Evolutionary conservation across 2,888 invertebrate species (phyloP).

Genomic region (Cloeon dipterum): DNA sequence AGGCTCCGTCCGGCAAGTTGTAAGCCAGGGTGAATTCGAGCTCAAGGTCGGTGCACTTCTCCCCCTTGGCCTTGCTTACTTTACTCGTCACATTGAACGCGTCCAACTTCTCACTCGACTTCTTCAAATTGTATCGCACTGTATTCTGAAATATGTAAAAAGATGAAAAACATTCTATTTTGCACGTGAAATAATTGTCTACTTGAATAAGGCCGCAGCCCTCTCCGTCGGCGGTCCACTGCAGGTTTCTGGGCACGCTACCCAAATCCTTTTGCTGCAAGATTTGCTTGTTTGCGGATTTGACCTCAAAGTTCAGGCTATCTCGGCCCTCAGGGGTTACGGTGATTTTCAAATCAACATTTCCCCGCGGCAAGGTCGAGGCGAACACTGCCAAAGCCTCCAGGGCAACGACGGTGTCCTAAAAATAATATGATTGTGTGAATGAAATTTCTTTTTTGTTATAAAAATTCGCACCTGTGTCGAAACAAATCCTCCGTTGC

Average conservation of each 20-base stretch:
- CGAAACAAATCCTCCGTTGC: conserved; percentile 47
- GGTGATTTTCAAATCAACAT: conserved; percentile 21
- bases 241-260: conserved; percentile 20
- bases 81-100: conserved; percentile 24
- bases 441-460: too few species aligned
- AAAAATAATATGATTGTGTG: too few species aligned
- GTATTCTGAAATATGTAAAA: conserved; percentile 18
- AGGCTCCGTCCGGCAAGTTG: conserved; percentile 21
- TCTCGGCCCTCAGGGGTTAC: conserved; percentile 19
- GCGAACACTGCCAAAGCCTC: conserved; percentile 33
- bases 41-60: not conserved
- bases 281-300: conserved; percentile 23
- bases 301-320: conserved; percentile 17
- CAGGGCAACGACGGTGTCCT: conserved; percentile 35
- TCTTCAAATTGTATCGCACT: conserved; percentile 25
- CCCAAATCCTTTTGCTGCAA: conserved; percentile 21
- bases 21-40: conserved; percentile 16
- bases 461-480: too few species aligned
- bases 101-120: conserved; percentile 21
- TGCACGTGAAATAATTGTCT: too few species aligned
- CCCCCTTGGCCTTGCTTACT: too few species aligned
- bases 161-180: too few species aligned
- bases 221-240: conserved; percentile 23
- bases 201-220: conserved; percentile 33
- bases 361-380: conserved; percentile 18